phyloP scores from a whole-genome alignment of 2,113 vertebrate genomes.

The Nematolebias whitei region DNA sequence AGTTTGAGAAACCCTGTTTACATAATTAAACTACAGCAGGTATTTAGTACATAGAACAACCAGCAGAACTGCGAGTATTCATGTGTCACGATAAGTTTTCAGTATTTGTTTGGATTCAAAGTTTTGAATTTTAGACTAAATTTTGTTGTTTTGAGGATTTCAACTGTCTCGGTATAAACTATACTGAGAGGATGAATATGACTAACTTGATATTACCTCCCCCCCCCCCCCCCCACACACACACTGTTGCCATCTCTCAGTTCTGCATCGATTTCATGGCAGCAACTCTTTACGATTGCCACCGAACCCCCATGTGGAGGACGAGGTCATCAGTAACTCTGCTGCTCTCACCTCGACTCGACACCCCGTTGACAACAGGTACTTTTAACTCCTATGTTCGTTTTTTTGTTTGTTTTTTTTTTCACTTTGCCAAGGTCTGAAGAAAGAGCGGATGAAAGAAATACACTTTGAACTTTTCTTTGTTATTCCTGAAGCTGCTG shows the following conservation, averaged over 20 bases:
- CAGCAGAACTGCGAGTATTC: no score
- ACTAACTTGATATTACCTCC: background rate
- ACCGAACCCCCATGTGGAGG: conserved; percentile 78
- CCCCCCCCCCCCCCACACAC: no score
- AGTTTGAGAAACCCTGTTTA: no score
- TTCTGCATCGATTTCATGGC: conserved; percentile 74
- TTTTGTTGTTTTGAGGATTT: background rate
- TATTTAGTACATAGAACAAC: no score
- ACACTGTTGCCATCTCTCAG: conserved; percentile 50
- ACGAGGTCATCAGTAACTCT: conserved; percentile 78
- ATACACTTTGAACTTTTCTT: background rate
- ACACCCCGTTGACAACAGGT: conserved; percentile 74
- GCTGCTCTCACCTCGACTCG: conserved; percentile 67
- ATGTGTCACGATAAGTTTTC: no score
- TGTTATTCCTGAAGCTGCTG: conserved; percentile 25
- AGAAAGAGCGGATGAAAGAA: background rate
- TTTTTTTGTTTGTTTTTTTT: background rate
- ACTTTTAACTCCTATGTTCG: background rate
- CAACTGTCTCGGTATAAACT: background rate
- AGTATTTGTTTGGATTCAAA: background rate
- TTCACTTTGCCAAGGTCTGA: background rate
- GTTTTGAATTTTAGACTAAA: background rate
- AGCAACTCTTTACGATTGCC: conserved; percentile 70
- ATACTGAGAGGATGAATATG: background rate
- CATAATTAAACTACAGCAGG: no score